phyloP scores from a whole-genome alignment of 2,113 vertebrate genomes.

The Erinaceus europaeus region DNA sequence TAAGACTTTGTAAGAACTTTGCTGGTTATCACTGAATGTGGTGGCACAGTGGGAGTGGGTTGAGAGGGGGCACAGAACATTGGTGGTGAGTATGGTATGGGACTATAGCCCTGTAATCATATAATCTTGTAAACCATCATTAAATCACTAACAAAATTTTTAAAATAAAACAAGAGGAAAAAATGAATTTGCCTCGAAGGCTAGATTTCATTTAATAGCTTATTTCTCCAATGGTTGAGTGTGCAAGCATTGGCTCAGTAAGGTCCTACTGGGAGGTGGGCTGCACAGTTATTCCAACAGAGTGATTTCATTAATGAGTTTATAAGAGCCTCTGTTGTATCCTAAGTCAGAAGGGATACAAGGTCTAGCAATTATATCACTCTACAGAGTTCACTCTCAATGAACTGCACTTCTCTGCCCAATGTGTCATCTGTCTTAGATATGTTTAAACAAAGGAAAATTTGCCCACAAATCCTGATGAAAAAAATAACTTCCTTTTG shows the following conservation, averaged over 20 bases:
- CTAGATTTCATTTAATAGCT: background rate
- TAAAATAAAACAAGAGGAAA: background rate
- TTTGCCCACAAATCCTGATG: background rate
- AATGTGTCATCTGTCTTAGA: background rate
- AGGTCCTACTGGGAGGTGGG: background rate
- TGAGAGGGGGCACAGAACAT: too few species aligned
- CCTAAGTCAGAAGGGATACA: background rate
- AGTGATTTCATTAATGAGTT: background rate
- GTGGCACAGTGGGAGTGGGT: too few species aligned
- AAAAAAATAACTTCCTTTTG: background rate
- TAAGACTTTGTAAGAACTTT: too few species aligned
- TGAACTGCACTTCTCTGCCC: background rate
- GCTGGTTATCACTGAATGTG: too few species aligned
- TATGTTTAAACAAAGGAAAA: background rate
- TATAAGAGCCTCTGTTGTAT: background rate
- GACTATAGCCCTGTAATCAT: too few species aligned
- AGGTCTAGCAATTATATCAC: background rate
- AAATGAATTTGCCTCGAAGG: background rate
- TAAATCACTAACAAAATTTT: background rate
- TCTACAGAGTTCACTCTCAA: background rate
- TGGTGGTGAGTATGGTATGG: too few species aligned
- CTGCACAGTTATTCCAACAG: rapidly evolving
- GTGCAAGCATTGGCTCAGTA: background rate
- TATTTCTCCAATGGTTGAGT: background rate
- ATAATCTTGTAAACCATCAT: too few species aligned